A percentile compares a stretch with the other conserved stretches of the same genome.
Evolutionary conservation across 2,888 invertebrate genomes (phyloP).

Genomic region (Leptogaster cylindrica): DNA sequence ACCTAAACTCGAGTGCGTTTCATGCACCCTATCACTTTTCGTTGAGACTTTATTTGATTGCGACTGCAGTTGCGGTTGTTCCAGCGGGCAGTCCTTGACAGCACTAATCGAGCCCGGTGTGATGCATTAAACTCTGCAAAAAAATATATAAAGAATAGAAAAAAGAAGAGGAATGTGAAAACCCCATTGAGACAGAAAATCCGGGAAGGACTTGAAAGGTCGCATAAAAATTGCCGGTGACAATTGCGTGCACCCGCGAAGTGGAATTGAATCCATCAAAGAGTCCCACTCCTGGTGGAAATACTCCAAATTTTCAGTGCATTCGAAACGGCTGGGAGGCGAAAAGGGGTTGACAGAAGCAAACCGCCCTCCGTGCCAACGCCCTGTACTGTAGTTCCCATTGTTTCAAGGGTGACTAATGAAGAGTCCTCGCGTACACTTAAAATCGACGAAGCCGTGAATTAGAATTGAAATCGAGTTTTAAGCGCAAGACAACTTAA

Average conservation of each 20-base stretch:
- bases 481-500: conserved; percentile 36
- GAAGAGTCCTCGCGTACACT: conserved; percentile 29
- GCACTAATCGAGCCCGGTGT: conserved; percentile 7
- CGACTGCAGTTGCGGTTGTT: no score
- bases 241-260: conserved; percentile 16
- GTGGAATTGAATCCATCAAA: conserved; percentile 21
- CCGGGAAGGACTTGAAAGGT: conserved; percentile 10
- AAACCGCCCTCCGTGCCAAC: not conserved
- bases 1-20: no score
- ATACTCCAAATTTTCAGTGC: not conserved
- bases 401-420: conserved; percentile 37
- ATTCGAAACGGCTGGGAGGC: not conserved
- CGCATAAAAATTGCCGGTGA: conserved; percentile 17
- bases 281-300: not conserved
- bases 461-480: conserved; percentile 25
- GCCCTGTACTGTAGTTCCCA: conserved; percentile 5
- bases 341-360: conserved; percentile 8
- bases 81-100: no score
- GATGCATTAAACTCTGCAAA: not conserved
- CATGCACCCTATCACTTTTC: no score
- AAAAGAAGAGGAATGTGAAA: conserved; percentile 10
- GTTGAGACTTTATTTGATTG: no score
- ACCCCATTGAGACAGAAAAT: conserved; percentile 3
- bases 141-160: not conserved
- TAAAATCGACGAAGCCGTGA: conserved; percentile 21